Evolutionary conservation across 2,888 invertebrate genomes (phyloP), one percentile per base, ranked within the genome.

Genomic region (Agonopterix heracliana): DNA sequence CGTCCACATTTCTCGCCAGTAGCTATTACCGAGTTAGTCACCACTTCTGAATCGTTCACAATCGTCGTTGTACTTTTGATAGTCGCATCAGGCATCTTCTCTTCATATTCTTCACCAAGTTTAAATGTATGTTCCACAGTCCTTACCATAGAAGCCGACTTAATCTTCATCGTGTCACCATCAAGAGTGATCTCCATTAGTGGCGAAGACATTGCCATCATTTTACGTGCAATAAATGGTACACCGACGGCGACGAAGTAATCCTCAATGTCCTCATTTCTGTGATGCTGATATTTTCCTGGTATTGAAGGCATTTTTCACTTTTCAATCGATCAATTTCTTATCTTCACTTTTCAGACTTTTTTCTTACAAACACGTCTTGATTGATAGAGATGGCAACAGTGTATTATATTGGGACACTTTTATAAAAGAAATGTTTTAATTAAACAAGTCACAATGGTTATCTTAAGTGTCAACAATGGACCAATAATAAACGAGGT

Each of bases 201-300:
- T 4, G 93, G 93, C 51, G 89, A 91, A 41, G 91, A 87, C 65
- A 90, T 74, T 13, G 80, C 64, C 90, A 93, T 92, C 90, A 93
- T 91, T 81, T 92, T 92, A 53, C 93, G 82, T 0, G 90, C 90
- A 66, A 93, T 80, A 56, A 84, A 93, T 41, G 92, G 92, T 0
- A 93, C 91, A 56, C 92, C 93, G 2, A 53, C 53, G 9, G 53
- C 48, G 5, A 40, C 42, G 34, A 53, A 53, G n/a, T 92, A 53
- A 3, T 53, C 53, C 2, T 53, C 50, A 9, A 53, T 12, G 11
- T 50, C 43, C 36, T 41, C 50, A 77, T 91, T 92, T 64, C 88
- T 90, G 57, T 91, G 90, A 57, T 92, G 91, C 60, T 90, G 88
- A 73, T 92, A 93, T 70, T 89, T 91, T 62, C 93, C 93, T 50